Base-by-base conservation (phyloP, 2,797 vertebrate species). In the Arrhamphus sclerolepis region DNA sequence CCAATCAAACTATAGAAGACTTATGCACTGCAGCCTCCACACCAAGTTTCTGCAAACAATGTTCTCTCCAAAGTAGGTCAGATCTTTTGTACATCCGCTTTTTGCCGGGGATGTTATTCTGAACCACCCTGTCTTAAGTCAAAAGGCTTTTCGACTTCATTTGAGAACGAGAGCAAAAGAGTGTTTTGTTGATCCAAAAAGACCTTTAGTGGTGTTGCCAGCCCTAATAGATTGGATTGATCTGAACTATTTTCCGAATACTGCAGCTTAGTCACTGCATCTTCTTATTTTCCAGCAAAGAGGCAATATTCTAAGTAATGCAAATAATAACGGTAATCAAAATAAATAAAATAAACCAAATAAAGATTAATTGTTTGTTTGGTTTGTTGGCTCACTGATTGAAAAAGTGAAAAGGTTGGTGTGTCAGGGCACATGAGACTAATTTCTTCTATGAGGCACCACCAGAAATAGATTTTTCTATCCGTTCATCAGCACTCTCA, bases 401-500 rank as follows among this genome's bases (percentile, higher is more conserved):
- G 34, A 39, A 26, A 57, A 52, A 59, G 56, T 39, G 58, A 66
- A 73, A 59, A 28, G 16, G 29, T 24, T 46, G 46, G 21, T 7
- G 39, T 62, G 49, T 40, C 16, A 39, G 20, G n/a, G 22, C 29
- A 29, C 21, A 17, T 47, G n/a, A 62, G 62, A 38, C 19, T 22
- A 42, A 41, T 68, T 56, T 86, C 11, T 59, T 29, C 46, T 63
- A 31, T 49, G 66, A 66, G 61, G 48, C 42, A 26, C 63, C 13
- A 2, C 75, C 63, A 70, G 62, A 78, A 85, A 82, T 81, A 82
- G 68, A 13, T 40, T 9, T 1, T 77, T 72, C 72, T 70, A 84
- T 81, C 52, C 80, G 64, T 78, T 83, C 71, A 76, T 62, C 31
- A 8, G 38, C 52, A 40, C 53, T 62, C 28, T 46, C 64, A 74